Percentiles rank a stretch among this genome's conserved stretches.
phyloP scores from a whole-genome alignment of 2,797 vertebrate species.

The Diplodus puntazzo region DNA sequence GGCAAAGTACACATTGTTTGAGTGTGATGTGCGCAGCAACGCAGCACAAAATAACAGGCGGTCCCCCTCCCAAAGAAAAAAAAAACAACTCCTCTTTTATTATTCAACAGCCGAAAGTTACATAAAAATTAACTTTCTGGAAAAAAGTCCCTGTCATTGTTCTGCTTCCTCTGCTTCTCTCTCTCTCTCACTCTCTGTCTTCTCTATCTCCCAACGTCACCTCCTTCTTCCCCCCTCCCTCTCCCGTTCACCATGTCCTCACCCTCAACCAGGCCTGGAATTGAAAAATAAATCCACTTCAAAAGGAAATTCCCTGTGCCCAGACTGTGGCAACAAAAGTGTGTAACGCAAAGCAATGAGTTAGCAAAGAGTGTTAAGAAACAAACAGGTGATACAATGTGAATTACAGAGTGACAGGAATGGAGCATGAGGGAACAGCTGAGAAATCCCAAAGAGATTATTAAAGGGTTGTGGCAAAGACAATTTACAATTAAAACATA shows the following conservation, averaged over 20 bases:
- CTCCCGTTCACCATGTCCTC: slow-evolving; percentile 10
- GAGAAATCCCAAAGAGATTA: slow-evolving; percentile 9
- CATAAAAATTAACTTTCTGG: slow-evolving; percentile 25
- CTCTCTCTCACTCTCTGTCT: slow-evolving; percentile 1
- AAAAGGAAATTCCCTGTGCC: slow-evolving; percentile 46
- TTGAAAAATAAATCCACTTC: slow-evolving; percentile 50
- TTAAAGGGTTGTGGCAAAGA: slow-evolving; percentile 35
- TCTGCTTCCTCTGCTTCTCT: slow-evolving; percentile 4
- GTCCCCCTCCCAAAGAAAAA: not conserved
- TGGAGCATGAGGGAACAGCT: slow-evolving; percentile 13
- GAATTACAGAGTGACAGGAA: slow-evolving; percentile 42
- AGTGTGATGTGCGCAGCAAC: slow-evolving; percentile 2
- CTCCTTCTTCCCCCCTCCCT: not conserved
- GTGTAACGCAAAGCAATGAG: slow-evolving; percentile 26
- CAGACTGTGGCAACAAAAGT: slow-evolving; percentile 22
- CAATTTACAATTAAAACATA: slow-evolving; percentile 37
- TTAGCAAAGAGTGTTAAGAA: not conserved
- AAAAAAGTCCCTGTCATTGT: slow-evolving; percentile 6
- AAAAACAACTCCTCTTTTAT: slow-evolving; percentile 43
- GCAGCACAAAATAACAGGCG: not conserved
- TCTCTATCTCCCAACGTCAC: not conserved
- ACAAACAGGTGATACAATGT: slow-evolving; percentile 11
- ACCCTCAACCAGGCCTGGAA: slow-evolving; percentile 11
- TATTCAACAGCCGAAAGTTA: slow-evolving; percentile 61
- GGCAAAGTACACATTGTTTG: not conserved